Evolutionary conservation across 2,888 invertebrate genomes (phyloP).

Genomic region (Luffia ferchaultella): DNA sequence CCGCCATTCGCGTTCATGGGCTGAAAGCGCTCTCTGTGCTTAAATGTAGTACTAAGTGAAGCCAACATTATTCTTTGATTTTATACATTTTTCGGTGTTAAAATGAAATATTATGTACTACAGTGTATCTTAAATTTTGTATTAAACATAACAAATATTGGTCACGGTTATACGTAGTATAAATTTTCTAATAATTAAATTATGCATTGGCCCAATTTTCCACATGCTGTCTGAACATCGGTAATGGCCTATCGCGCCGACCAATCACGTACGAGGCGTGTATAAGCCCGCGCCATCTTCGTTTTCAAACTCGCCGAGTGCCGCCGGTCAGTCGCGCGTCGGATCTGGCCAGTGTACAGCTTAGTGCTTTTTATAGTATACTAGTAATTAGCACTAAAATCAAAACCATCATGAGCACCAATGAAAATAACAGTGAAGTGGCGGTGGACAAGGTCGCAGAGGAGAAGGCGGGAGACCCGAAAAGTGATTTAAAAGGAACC

Average conservation of each 20-base stretch:
- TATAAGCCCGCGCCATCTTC: conserved; percentile 80
- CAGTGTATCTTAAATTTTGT: too few species aligned
- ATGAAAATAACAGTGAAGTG: conserved; percentile 86
- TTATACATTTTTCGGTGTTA: too few species aligned
- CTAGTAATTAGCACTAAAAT: conserved; percentile 52
- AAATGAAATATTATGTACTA: too few species aligned
- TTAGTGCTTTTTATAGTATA: conserved; percentile 33
- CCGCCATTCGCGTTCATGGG: too few species aligned
- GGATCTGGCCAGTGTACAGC: conserved; percentile 65
- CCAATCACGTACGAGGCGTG: conserved; percentile 46
- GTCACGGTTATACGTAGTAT: too few species aligned
- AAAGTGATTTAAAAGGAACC: conserved; percentile 86
- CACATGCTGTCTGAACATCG: conserved; percentile 31
- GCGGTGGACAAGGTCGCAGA: conserved; percentile 86
- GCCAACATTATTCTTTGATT: too few species aligned
- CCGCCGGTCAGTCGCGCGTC: conserved; percentile 75
- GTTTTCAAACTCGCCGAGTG: conserved; percentile 76
- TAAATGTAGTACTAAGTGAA: too few species aligned
- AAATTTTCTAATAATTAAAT: too few species aligned
- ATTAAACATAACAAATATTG: too few species aligned
- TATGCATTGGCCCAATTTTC: conserved; percentile 19
- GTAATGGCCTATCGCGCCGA: conserved; percentile 39
- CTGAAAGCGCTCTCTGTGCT: too few species aligned
- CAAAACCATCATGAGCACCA: conserved; percentile 72
- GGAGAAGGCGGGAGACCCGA: conserved; percentile 75